Evolutionary conservation across 1,140 invertebrate genomes (phyloP).

Genomic region (Bombus picipes): DNA sequence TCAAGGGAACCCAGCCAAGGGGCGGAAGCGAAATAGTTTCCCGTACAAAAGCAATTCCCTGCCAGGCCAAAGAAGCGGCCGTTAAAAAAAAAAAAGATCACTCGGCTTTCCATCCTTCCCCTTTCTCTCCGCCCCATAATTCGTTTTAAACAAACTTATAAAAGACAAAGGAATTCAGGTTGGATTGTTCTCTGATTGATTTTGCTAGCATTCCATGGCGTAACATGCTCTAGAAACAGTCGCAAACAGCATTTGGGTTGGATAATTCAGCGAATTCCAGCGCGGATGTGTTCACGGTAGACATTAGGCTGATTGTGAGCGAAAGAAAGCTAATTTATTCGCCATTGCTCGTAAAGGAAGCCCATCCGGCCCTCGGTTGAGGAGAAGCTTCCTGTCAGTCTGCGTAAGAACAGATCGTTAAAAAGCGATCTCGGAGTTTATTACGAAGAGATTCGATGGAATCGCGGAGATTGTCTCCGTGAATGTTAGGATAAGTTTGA

Average conservation of each 20-base stretch:
- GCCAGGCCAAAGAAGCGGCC: neutral
- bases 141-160: slow-evolving; percentile 44
- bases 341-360: too few species aligned
- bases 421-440: slow-evolving; percentile 18
- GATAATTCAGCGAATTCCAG: slow-evolving; percentile 25
- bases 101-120: neutral
- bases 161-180: slow-evolving; percentile 27
- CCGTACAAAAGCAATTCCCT: slow-evolving; percentile 25
- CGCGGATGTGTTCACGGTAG: neutral
- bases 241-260: neutral
- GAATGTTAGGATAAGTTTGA: neutral
- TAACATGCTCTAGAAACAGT: neutral
- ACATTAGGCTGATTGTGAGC: neutral
- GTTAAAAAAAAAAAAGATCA: neutral
- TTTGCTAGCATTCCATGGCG: slow-evolving; percentile 5
- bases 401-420: neutral
- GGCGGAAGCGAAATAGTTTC: slow-evolving; percentile 30
- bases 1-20: neutral
- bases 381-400: neutral
- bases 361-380: too few species aligned
- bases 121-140: neutral
- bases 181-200: slow-evolving; percentile 16
- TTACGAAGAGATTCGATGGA: neutral
- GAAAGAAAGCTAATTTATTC: slow-evolving; percentile 1
- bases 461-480: neutral